Base-by-base conservation (phyloP, 2,888 invertebrate species). In the Neocrepidodera transversa region DNA sequence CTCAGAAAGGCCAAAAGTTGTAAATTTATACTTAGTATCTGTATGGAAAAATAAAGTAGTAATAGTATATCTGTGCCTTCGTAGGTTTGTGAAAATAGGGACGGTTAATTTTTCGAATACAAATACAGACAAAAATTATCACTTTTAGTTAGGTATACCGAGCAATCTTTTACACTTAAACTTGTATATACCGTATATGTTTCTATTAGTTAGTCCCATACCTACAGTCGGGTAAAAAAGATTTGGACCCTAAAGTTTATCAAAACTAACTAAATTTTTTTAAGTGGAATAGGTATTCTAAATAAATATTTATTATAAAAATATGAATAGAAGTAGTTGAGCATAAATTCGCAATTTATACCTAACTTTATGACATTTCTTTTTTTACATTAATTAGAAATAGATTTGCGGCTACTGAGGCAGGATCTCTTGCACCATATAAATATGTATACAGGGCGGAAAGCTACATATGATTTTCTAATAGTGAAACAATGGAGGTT, bases 151-250 rank as follows among this genome's bases (percentile, higher is more conserved):
- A 16, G 2, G 6, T 38, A 38, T 38, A 38, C 38, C 38, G 38
- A 38, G 38, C 38, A 38, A 38, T 32, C 32, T n/a, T 11, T 10
- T 13, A 17, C 16, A 38, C 10, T 14, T 16, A 38, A 35, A 40
- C 14, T 36, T 32, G 47, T 38, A n/a, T 57, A 53, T 47, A 36
- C 54, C 45, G 45, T 38, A 58, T 60, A 62, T 48, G 49, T 60
- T 59, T 62, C 58, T 64, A 50, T 54, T 57, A 48, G 35, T 55
- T 49, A 48, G 35, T 55, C 52, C 62, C 64, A 54, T 62, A 50
- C 58, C 55, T 60, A 57, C 45, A 64, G 60, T 58, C 56, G 59
- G 62, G 64, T 64, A 62, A 62, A 64, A 64, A 64, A 62, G 59
- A 59, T 30, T 63, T 57, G 63, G 60, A 63, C 63, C 62, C 58